Evolutionary conservation across 2,113 vertebrate species (phyloP).

Genomic region (Rhea americana): DNA sequence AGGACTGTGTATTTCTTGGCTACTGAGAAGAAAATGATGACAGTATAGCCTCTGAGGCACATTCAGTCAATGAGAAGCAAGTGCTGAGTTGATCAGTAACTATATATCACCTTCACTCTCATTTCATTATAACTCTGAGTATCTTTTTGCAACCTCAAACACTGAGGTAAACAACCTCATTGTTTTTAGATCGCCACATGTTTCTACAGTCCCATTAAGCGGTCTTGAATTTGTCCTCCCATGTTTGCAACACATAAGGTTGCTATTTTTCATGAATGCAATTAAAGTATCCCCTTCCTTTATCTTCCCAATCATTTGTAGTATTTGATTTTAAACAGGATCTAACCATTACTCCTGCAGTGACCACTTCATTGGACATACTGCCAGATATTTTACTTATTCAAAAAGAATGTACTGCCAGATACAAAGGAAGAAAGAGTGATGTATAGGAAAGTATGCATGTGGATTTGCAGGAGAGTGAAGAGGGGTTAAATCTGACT

Average conservation of each 20-base stretch:
- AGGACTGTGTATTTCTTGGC: neutral
- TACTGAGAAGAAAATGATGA: neutral
- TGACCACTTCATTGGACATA: neutral
- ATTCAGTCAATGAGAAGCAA: neutral
- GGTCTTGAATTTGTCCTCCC: neutral
- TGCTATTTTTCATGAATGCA: neutral
- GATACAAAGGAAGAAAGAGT: neutral
- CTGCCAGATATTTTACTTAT: neutral
- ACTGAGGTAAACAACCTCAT: neutral
- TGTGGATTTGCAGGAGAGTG: neutral
- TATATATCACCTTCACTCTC: neutral
- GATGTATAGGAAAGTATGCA: neutral
- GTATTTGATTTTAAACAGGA: neutral
- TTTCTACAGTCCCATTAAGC: neutral
- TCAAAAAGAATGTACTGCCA: neutral
- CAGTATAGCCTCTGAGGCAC: neutral
- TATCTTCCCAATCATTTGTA: neutral
- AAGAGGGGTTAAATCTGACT: neutral
- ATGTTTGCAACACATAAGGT: neutral
- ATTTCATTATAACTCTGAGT: neutral
- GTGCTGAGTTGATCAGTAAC: rapidly evolving
- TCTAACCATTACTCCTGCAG: neutral
- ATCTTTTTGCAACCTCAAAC: neutral
- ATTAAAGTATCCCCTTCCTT: neutral
- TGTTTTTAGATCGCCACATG: neutral